phyloP scores from a whole-genome alignment of 2,113 vertebrate species.

The Hassar affinis region DNA sequence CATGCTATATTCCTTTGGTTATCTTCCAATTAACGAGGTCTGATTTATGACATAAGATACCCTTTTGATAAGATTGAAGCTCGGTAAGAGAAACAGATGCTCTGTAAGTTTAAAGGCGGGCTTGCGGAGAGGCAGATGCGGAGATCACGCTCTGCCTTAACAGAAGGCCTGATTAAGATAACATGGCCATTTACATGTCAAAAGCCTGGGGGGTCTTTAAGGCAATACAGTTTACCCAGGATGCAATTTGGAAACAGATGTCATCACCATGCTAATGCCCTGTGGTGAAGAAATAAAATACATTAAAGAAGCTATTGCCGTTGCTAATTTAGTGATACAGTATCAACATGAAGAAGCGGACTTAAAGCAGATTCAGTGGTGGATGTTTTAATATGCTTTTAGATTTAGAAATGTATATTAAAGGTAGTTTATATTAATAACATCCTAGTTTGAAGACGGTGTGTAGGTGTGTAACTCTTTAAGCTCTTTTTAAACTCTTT shows the following conservation, averaged over 20 bases:
- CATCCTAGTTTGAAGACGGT: neutral
- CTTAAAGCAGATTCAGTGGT: neutral
- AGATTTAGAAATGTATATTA: neutral
- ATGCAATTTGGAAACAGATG: conserved; percentile 60
- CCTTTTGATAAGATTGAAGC: conserved; percentile 50
- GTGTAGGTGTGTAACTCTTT: neutral
- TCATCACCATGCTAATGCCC: conserved; percentile 55
- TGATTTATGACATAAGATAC: conserved; percentile 58
- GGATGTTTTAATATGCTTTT: neutral
- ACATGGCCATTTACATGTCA: conserved; percentile 70
- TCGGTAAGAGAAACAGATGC: conserved; percentile 48
- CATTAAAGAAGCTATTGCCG: neutral
- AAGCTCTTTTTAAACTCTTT: neutral
- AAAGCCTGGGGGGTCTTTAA: conserved; percentile 57
- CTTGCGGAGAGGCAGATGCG: conserved; percentile 55
- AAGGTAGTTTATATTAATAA: neutral
- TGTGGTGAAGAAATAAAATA: conserved; percentile 7
- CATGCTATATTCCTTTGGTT: conserved; percentile 1
- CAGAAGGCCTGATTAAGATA: conserved; percentile 64
- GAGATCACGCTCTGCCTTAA: conserved; percentile 33
- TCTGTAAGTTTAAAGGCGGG: conserved; percentile 57
- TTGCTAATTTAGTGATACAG: neutral
- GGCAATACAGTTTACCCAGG: conserved; percentile 59
- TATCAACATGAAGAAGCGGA: neutral
- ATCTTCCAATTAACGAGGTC: conserved; percentile 34